Base-by-base conservation (phyloP, 2,113 vertebrate genomes). In the Dipodomys spectabilis region DNA sequence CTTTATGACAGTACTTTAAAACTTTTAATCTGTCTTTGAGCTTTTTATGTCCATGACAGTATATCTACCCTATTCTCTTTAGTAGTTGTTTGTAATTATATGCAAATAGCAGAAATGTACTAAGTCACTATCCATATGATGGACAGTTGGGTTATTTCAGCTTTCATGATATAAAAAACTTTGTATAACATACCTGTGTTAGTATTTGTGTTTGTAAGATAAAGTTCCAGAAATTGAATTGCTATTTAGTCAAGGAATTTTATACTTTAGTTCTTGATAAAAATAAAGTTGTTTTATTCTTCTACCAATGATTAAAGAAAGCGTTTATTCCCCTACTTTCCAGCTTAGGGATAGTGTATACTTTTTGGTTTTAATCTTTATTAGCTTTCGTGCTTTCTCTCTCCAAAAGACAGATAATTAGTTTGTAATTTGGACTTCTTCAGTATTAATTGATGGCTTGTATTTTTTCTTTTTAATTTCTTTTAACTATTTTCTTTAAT, bases 1-100 rank as follows among this genome's bases (percentile, higher is more conserved):
- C 45, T 93, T 92, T 74, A 82, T 73, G 27, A 57, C 45, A 77
- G 35, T 75, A 67, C 85, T 53, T 62, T 84, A 85, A 75, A 91
- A 23, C 20, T 92, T 4, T 78, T 75, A 78, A 8, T 80, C 11
- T 13, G 11, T 64, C 44, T 82, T 74, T 64, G 23, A 22, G 16
- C 22, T 71, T 94, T 91, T n/a, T 92, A 11, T 93, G 49, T 86
- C 18, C 19, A 1, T 44, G 53, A 93, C 68, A 65, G 2, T 86
- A 4, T 69, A n/a, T 73, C 60, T 94, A 28, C 23, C 12, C 39
- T 57, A 57, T 57, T 92, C 62, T 83, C 84, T 75, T 64, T 67
- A 73, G 79, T 73, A 64, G 75, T 79, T 77, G 0, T 73, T 0
- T 92, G 65, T 45, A 27, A 65, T 88, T 92, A 23, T 68, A n/a